These are phyloP conservation scores for Heteronetta atricapilla DNA, from an alignment of 2,113 vertebrate genomes.

Conservation along the genomic window DNA sequence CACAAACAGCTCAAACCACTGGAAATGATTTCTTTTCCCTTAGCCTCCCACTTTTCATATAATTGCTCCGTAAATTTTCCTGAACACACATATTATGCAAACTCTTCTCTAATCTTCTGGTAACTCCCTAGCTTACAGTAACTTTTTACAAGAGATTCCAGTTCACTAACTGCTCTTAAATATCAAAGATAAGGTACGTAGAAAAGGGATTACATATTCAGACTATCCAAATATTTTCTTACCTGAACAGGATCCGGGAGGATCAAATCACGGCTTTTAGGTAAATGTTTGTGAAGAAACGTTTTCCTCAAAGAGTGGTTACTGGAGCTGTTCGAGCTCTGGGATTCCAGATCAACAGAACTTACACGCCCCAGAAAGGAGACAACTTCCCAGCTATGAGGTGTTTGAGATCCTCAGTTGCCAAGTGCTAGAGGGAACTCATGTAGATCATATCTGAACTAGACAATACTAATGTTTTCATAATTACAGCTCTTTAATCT, in stretches of 20 bases:
- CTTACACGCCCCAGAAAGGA: not conserved
- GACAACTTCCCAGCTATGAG: not conserved
- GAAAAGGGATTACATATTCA: not conserved
- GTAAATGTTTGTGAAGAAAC: not conserved
- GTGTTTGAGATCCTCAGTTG: not conserved
- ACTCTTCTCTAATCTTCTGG: not conserved
- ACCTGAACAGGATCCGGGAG: not conserved
- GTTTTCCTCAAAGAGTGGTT: not conserved
- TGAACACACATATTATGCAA: not conserved
- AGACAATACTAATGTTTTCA: not conserved
- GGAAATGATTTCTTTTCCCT: not conserved
- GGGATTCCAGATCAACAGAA: not conserved
- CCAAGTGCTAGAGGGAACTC: not conserved
- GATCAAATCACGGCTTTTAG: conserved; percentile 25
- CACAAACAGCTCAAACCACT: not conserved
- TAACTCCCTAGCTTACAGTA: conserved; percentile 7
- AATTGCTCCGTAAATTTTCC: conserved; percentile 26
- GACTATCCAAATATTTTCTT: conserved; percentile 13
- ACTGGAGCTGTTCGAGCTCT: not conserved
- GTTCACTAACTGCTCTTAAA: not conserved
- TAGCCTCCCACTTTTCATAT: not conserved
- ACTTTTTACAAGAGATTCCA: conserved; percentile 6
- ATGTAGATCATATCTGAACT: not conserved
- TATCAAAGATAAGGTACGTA: not conserved
- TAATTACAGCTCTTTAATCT: not conserved